Conservation (phyloP, 2,113 vertebrate species). For the Microcebus tavaratra region DNA sequence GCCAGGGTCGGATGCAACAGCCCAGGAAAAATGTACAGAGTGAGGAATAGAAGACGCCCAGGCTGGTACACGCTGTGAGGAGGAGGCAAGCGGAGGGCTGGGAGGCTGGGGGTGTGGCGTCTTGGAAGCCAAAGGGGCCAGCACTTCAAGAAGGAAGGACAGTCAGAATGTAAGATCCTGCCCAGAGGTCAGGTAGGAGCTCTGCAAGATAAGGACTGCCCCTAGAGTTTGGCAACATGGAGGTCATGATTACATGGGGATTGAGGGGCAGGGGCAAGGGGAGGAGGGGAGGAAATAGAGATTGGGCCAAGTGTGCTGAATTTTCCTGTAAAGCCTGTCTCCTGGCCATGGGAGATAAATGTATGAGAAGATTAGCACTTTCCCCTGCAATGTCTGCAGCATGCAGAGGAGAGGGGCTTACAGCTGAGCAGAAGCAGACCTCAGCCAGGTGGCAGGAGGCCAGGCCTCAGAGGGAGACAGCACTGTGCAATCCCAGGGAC, state of each 20-base stretch:
- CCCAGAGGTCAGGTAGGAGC: no score
- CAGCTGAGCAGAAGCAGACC: background rate
- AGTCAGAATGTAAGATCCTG: background rate
- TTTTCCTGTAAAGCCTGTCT: background rate
- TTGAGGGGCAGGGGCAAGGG: background rate
- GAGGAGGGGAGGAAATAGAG: background rate
- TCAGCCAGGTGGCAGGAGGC: background rate
- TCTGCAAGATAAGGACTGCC: background rate
- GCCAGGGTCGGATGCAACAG: background rate
- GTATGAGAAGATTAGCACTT: no score
- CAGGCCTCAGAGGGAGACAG: background rate
- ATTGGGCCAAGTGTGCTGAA: background rate
- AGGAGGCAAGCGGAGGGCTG: accelerated
- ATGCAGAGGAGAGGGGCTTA: background rate
- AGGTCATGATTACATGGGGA: background rate
- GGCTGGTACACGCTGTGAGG: accelerated
- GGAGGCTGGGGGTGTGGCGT: background rate
- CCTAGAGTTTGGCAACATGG: accelerated
- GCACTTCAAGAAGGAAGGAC: background rate
- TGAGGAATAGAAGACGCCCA: background rate
- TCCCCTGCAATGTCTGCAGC: background rate
- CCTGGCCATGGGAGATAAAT: background rate
- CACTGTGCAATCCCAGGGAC: background rate
- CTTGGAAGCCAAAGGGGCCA: background rate
- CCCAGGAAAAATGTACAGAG: background rate